Base-by-base conservation (phyloP, 2,797 vertebrate species). In the Xyrichtys novacula region DNA sequence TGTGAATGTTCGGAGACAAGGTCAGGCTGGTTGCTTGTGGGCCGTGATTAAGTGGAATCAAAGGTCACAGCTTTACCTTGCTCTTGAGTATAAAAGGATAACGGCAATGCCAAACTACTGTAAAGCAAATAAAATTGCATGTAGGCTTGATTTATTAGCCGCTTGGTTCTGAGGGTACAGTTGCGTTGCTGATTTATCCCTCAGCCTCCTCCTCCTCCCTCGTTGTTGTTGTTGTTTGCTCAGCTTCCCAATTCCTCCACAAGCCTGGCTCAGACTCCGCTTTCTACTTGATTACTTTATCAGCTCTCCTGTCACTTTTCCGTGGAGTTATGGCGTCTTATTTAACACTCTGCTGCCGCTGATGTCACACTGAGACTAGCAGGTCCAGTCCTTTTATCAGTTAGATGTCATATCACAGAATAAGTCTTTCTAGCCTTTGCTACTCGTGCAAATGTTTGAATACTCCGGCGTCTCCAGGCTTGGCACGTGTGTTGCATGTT, bases 251-350 rank as follows among this genome's bases (percentile, higher is more conserved):
- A 64, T 88, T 85, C 74, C 60, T 73, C 61, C 72, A 78, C 87
- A 83, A 80, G 75, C 54, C 65, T 55, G 38, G 65, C 70, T 81
- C 71, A 71, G 81, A 79, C 76, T 64, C 47, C 19, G 78, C 71
- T 80, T 83, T 87, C 60, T 53, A 56, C 55, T 76, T 87, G 82
- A 89, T 89, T 86, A 85, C 83, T 84, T 80, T 79, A 83, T 83
- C 78, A 73, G 74, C 78, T 68, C 53, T 50, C 54, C 74, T 75
- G 82, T 83, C 74, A 58, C 71, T 71, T 83, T n/a, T 72, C 36
- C 48, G 43, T 28, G 22, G 46, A 78, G 56, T 71, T 71, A 62
- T 81, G 58, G 63, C 38, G 43, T 74, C 14, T 74, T 57, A 11
- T 63, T 74, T 52, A 75, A 34, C 69, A 73, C 38, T 54, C 36